These are phyloP conservation scores for Hermaeophaga mercurialis DNA, from an alignment of 2,888 invertebrate genomes.

Conservation along the genomic window DNA sequence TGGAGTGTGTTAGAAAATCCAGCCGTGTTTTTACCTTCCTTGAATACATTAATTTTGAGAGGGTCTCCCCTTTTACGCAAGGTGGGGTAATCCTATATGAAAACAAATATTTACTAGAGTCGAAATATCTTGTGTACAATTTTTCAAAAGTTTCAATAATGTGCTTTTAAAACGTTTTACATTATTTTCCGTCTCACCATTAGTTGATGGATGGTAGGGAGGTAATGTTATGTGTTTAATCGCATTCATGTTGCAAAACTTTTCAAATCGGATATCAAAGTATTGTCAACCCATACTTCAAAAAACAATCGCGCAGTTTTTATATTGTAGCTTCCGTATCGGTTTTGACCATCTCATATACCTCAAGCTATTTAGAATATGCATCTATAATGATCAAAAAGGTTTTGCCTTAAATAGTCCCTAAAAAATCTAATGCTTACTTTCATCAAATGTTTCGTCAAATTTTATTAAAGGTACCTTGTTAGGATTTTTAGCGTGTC, in stretches of 20 bases:
- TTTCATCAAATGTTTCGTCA: slow-evolving; percentile 45
- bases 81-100: slow-evolving; percentile 25
- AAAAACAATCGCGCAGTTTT: slow-evolving; percentile 37
- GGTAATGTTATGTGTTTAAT: slow-evolving; percentile 38
- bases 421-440: slow-evolving; percentile 56
- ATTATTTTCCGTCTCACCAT: slow-evolving; percentile 28
- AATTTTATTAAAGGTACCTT: slow-evolving; percentile 40
- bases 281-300: slow-evolving; percentile 41
- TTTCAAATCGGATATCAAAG: slow-evolving; percentile 39
- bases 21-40: slow-evolving; percentile 12
- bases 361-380: slow-evolving; percentile 55
- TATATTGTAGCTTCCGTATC: slow-evolving; percentile 19
- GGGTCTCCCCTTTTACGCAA: slow-evolving; percentile 6
- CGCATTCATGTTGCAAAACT: slow-evolving; percentile 36
- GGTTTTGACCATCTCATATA: slow-evolving; percentile 36
- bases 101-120: slow-evolving; percentile 23
- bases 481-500: slow-evolving; percentile 40
- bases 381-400: slow-evolving; percentile 50
- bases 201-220: slow-evolving; percentile 8
- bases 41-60: background rate
- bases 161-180: slow-evolving; percentile 30
- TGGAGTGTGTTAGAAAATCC: slow-evolving; percentile 8
- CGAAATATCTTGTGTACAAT: slow-evolving; percentile 1
- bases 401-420: slow-evolving; percentile 32
- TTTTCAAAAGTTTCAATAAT: slow-evolving; percentile 15